Evolutionary conservation across 92 coral and sea anemone genomes (phyloP).

Genomic region (Parazoanthus atlanticus): DNA sequence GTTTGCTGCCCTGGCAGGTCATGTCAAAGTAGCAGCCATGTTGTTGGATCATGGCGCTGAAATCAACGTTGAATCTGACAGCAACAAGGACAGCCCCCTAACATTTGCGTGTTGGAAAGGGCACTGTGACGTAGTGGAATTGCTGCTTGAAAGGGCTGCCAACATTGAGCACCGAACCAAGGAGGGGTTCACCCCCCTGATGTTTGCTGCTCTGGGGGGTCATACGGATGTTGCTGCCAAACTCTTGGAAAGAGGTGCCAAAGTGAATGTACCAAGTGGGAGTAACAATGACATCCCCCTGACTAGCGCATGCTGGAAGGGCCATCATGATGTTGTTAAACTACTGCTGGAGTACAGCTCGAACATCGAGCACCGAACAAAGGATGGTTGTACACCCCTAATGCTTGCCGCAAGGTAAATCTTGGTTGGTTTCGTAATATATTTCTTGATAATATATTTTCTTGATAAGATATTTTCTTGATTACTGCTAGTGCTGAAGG

Average conservation of each 20-base stretch:
- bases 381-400: constrained; percentile 99
- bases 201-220: constrained; percentile 99
- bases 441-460: no score
- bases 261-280: constrained; percentile 98
- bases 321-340: constrained; percentile 97
- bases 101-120: constrained; percentile 99
- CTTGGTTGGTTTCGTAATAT: not conserved
- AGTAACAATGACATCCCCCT: constrained; percentile 98
- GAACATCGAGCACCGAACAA: constrained; percentile 97
- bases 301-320: constrained; percentile 99
- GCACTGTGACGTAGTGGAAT: constrained; percentile 96
- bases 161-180: constrained; percentile 99
- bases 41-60: constrained; percentile 91
- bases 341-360: constrained; percentile 91
- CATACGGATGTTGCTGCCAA: constrained; percentile 98
- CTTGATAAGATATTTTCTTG: no score
- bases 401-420: constrained; percentile 97
- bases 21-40: constrained; percentile 98
- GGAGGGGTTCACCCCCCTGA: constrained; percentile 99
- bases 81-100: constrained; percentile 99
- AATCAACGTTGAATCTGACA: constrained; percentile 98
- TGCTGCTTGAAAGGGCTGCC: constrained; percentile 90
- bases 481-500: not conserved
- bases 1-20: constrained; percentile 99
- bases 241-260: constrained; percentile 88